Conservation (phyloP, 2,888 invertebrate species). For the Andricus quercusramuli region DNA sequence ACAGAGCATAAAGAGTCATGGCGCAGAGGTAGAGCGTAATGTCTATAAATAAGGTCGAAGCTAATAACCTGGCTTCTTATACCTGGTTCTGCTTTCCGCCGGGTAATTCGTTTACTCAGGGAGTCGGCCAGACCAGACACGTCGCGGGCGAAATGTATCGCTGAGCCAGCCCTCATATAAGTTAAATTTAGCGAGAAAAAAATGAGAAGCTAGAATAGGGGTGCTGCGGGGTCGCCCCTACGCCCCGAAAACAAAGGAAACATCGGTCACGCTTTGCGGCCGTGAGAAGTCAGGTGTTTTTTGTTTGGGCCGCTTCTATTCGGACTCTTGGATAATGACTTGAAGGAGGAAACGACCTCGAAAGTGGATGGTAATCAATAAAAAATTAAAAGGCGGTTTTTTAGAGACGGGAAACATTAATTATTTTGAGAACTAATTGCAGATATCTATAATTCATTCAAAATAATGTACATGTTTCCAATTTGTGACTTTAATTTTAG, state of each 20-base stretch:
- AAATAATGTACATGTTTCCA: neutral
- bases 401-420: neutral
- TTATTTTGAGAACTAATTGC: neutral
- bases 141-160: neutral
- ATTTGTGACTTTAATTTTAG: neutral
- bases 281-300: slow-evolving; percentile 37
- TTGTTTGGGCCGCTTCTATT: neutral
- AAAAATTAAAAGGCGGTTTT: neutral
- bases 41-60: slow-evolving; percentile 60
- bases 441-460: neutral
- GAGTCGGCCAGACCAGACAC: slow-evolving; percentile 14
- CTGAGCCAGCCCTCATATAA: neutral
- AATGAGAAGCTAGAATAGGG: slow-evolving; percentile 5
- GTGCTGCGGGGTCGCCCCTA: neutral
- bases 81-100: slow-evolving; percentile 46
- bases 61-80: slow-evolving; percentile 61
- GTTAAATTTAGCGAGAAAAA: slow-evolving; percentile 32
- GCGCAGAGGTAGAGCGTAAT: slow-evolving; percentile 43
- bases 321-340: slow-evolving; percentile 15
- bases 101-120: slow-evolving; percentile 53
- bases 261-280: slow-evolving; percentile 1
- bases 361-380: slow-evolving; percentile 4
- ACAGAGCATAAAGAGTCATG: slow-evolving; percentile 22
- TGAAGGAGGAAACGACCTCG: slow-evolving; percentile 27
- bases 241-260: slow-evolving; percentile 13